Evolutionary conservation across 1,140 invertebrate genomes (phyloP), one percentile per base, ranked within the genome.

Genomic region (Leptinotarsa lineolata): DNA sequence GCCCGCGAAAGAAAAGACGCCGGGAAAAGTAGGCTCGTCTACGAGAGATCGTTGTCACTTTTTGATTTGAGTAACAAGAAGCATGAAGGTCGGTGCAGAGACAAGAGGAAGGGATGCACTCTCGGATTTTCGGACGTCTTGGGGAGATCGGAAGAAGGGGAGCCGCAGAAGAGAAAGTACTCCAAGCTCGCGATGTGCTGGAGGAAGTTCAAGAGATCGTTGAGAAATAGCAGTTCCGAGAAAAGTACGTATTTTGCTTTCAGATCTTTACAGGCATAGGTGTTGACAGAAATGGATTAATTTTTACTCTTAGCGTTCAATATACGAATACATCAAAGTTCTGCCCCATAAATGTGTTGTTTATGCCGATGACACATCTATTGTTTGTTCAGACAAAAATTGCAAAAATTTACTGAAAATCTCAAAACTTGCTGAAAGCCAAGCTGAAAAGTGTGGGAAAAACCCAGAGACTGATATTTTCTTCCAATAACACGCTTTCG

Each of bases 31-130:
- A 72, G 78, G 45, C 75, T 72, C 6, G 78, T 72, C 22, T 79
- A 79, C 70, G 78, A 74, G 16, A 46, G 77, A 61, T 78, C 74
- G n/a, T 68, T 78, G 59, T 80, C 78, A 2, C 72, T 68, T 3
- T 76, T 71, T 44, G 77, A 76, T 71, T 67, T 75, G n/a, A 69
- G 63, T 46, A 68, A 45, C n/a, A 65, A 59, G 12, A 72, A 74
- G 44, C 60, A 70, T 39, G 58, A 44, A 8, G 61, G 24, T 13
- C 63, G 64, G 20, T 48, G 30, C 24, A 70, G 73, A 45, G 54
- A 66, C 21, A 71, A 69, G 44, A 77, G 68, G 59, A 67, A 70
- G 58, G 68, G 73, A 39, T 44, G 46, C 4, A 77, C 69, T 13
- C 73, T 70, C n/a, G 72, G 76, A n/a, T 74, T 73, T 6, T 70